Evolutionary conservation across 2,797 vertebrate species (phyloP).

Genomic region (Paedocypris micromegethes): DNA sequence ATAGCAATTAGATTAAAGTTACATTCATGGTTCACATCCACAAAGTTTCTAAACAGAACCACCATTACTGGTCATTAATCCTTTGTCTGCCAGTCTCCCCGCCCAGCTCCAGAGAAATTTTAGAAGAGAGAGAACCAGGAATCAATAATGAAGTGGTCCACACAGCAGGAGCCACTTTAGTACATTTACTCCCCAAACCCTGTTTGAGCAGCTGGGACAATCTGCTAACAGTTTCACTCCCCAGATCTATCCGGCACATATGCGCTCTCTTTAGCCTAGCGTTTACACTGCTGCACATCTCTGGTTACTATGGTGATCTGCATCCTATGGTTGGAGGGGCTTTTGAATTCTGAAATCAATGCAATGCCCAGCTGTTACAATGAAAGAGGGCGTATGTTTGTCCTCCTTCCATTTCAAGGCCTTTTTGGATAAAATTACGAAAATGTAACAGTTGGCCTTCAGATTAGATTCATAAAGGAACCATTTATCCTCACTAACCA

Average conservation of each 20-base stretch:
- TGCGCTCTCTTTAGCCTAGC: conserved; percentile 12
- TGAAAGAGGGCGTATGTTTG: conserved; percentile 16
- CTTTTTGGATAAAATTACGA: neutral
- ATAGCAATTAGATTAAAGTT: too few species aligned
- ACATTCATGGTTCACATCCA: too few species aligned
- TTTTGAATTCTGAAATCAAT: conserved; percentile 33
- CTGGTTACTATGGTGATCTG: conserved; percentile 22
- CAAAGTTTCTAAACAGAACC: too few species aligned
- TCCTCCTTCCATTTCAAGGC: conserved; percentile 23
- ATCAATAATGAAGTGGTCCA: conserved; percentile 52
- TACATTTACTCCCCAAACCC: conserved; percentile 29
- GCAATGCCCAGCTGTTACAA: conserved; percentile 26
- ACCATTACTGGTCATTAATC: neutral
- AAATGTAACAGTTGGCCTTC: neutral
- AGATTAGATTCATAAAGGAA: neutral
- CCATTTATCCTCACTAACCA: neutral
- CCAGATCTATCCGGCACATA: conserved; percentile 23
- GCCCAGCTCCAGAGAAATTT: conserved; percentile 8
- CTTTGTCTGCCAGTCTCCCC: conserved; percentile 13
- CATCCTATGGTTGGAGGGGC: conserved; percentile 3
- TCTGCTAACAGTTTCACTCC: conserved; percentile 36
- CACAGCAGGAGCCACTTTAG: conserved; percentile 37
- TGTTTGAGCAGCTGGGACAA: conserved; percentile 41
- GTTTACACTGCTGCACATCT: conserved; percentile 18
- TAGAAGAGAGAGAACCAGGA: conserved; percentile 30